Conservation (phyloP, 30 jellyfish, hydroid and myxozoan species). For the Aurelia coerulea region DNA sequence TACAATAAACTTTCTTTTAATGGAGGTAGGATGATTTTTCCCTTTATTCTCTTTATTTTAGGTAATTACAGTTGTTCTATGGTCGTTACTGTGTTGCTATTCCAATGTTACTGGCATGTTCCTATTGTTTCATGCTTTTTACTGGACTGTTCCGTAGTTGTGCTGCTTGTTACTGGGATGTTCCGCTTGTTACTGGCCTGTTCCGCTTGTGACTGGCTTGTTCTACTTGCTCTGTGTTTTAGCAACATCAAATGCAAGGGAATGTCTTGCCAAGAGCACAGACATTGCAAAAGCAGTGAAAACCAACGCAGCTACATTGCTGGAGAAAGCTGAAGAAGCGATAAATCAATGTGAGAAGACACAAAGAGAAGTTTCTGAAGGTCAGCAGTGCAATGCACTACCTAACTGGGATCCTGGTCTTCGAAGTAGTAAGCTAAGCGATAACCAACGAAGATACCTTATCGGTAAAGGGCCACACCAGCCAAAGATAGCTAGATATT, state of each 20-base stretch:
- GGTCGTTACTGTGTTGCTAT: too few species aligned
- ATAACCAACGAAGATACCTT: constrained; percentile 3
- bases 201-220: too few species aligned
- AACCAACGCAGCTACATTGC: constrained; percentile 9
- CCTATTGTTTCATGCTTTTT: background rate
- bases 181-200: too few species aligned
- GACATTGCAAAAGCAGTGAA: constrained; percentile 3
- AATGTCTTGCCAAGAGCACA: constrained; percentile 7
- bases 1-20: too few species aligned
- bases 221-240: too few species aligned
- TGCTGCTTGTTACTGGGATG: too few species aligned
- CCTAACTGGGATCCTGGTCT: constrained; percentile 10
- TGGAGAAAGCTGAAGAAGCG: constrained; percentile 4
- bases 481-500: constrained; percentile 5
- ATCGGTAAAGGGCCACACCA: constrained; percentile 17
- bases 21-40: too few species aligned
- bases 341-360: background rate
- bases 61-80: too few species aligned
- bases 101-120: too few species aligned
- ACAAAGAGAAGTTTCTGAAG: constrained; percentile 11
- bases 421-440: constrained; percentile 14
- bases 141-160: background rate
- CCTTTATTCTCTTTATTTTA: too few species aligned
- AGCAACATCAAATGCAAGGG: background rate
- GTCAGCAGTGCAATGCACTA: background rate